Evolutionary conservation across 2,797 vertebrate species (phyloP).

Genomic region (Tokudaia tokunoshimensis): DNA sequence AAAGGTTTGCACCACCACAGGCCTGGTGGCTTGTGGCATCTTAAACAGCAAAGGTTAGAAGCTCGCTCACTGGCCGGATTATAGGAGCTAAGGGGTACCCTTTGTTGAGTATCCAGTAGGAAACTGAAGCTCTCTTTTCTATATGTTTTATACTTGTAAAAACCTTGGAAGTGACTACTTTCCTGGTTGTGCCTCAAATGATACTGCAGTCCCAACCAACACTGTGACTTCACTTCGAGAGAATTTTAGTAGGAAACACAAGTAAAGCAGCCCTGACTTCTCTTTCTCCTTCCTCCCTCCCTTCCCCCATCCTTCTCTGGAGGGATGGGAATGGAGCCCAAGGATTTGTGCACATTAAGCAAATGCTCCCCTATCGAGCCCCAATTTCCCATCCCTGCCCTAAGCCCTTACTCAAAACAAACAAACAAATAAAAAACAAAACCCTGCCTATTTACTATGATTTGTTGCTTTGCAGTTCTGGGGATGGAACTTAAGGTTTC

Average conservation of each 20-base stretch:
- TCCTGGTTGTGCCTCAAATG: not conserved
- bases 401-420: not conserved
- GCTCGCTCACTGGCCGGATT: not conserved
- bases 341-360: not conserved
- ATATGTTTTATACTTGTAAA: not conserved
- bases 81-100: not conserved
- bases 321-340: not conserved
- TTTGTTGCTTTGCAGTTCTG: not conserved
- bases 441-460: not conserved
- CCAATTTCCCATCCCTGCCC: not conserved
- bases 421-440: too few species aligned
- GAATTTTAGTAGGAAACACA: not conserved
- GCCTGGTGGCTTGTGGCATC: not conserved
- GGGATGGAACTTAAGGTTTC: not conserved
- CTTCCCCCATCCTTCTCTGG: not conserved
- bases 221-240: not conserved
- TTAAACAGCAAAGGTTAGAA: not conserved
- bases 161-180: not conserved
- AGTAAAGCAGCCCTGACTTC: not conserved
- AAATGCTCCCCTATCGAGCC: not conserved
- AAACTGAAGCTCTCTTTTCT: constrained; percentile 13
- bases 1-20: not conserved
- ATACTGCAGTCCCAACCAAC: not conserved
- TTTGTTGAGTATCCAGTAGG: not conserved
- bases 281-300: not conserved